phyloP scores from a whole-genome alignment of 2,888 invertebrate species.

The Dasypolia templi region DNA sequence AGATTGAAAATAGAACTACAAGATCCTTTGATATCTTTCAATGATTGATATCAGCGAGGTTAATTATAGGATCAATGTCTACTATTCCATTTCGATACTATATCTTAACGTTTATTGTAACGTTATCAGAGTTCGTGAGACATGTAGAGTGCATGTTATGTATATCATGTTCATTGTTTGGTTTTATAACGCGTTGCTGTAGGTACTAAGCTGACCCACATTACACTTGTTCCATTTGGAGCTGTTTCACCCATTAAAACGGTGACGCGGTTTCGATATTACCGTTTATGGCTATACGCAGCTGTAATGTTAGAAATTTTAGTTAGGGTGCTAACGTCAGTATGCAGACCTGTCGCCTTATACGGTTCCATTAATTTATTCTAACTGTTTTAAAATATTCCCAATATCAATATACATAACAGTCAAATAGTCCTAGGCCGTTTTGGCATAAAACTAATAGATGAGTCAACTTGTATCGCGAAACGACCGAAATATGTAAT shows the following conservation, averaged over 20 bases:
- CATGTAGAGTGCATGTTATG: conserved; percentile 53
- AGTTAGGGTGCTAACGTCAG: background rate
- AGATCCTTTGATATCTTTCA: conserved; percentile 28
- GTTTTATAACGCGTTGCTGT: conserved; percentile 66
- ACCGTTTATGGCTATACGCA: conserved; percentile 6
- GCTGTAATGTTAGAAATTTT: background rate
- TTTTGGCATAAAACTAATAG: conserved; percentile 28
- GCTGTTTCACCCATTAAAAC: conserved; percentile 63
- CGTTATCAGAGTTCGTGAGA: conserved; percentile 63
- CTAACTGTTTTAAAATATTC: background rate
- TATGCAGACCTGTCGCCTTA: background rate
- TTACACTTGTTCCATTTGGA: conserved; percentile 70
- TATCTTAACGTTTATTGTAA: conserved; percentile 60
- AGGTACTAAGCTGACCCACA: conserved; percentile 72
- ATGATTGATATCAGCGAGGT: conserved; percentile 32
- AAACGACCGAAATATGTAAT: conserved; percentile 36
- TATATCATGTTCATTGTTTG: conserved; percentile 56
- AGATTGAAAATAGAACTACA: conserved; percentile 42
- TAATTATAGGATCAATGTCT: conserved; percentile 52
- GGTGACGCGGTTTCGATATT: conserved; percentile 53
- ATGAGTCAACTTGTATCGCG: conserved; percentile 30
- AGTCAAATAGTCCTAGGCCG: conserved; percentile 5
- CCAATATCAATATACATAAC: background rate
- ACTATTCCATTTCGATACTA: conserved; percentile 44
- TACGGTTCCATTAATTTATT: conserved; percentile 5